Conservation (phyloP, 2,888 invertebrate genomes). For the Cheilosia vulpina region DNA sequence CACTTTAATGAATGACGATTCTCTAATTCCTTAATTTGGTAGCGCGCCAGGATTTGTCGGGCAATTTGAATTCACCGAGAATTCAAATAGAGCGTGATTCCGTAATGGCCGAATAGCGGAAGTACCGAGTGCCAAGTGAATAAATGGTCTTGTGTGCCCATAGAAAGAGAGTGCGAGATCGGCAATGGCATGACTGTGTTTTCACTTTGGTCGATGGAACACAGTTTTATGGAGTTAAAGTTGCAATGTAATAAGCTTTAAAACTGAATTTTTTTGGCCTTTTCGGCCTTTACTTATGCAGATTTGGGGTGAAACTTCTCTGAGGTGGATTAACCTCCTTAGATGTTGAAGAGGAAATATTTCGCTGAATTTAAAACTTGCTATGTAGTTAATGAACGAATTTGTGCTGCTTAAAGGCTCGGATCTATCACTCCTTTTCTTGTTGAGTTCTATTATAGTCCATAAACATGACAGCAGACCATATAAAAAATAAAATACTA, state of each 20-base stretch:
- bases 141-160: constrained; percentile 52
- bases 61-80: constrained; percentile 72
- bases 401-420: no score
- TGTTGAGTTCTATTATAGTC: no score
- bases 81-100: constrained; percentile 75
- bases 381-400: no score
- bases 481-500: no score
- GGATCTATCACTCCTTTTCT: no score
- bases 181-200: constrained; percentile 4
- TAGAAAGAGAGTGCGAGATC: not conserved
- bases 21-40: constrained; percentile 75
- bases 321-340: not conserved
- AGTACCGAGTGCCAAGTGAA: constrained; percentile 68
- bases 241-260: constrained; percentile 17
- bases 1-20: constrained; percentile 74
- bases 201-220: not conserved
- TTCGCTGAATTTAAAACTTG: no score
- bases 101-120: constrained; percentile 71
- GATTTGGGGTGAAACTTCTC: not conserved
- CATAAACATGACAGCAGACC: no score
- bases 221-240: constrained; percentile 11
- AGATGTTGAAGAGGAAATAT: no score
- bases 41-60: constrained; percentile 73
- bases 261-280: constrained; percentile 1
- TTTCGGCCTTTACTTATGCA: not conserved